Conservation (phyloP, 2,797 vertebrate species). For the Crypturellus tataupa region DNA sequence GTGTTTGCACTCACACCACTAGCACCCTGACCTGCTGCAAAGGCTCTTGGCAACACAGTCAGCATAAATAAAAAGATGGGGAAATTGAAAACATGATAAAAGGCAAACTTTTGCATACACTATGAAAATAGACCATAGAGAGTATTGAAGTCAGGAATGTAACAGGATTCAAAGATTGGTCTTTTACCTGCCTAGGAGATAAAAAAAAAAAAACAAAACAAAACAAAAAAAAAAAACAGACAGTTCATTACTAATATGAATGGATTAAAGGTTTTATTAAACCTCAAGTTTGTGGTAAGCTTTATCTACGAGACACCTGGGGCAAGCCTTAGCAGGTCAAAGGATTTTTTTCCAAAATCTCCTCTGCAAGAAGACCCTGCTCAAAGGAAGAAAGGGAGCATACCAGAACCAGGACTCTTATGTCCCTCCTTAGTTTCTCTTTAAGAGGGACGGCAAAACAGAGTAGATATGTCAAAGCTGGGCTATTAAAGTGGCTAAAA, state of each 20-base stretch:
- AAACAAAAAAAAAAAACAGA: not conserved
- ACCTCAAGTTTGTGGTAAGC: not conserved
- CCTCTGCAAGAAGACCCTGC: not conserved
- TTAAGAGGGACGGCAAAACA: not conserved
- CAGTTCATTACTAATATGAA: not conserved
- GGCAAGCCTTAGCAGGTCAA: not conserved
- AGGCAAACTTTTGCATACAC: not conserved
- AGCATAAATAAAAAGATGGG: not conserved
- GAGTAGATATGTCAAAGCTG: not conserved
- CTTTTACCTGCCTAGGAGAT: not conserved
- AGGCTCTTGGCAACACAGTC: not conserved
- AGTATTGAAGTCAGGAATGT: not conserved
- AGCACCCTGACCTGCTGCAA: not conserved
- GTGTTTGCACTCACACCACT: rapidly evolving
- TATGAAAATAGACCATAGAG: not conserved
- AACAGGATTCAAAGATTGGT: not conserved
- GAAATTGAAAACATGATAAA: not conserved
- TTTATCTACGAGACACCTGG: not conserved
- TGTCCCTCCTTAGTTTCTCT: not conserved
- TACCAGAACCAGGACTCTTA: not conserved
- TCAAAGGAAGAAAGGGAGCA: rapidly evolving
- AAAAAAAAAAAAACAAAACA: not conserved
- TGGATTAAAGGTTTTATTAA: not conserved
- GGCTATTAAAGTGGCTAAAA: not conserved
- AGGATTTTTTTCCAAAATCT: not conserved